A percentile compares a stretch with the other conserved stretches of the same genome.
Evolutionary conservation across 2,113 vertebrate species (phyloP).

Genomic region (Copsychus sechellarum): DNA sequence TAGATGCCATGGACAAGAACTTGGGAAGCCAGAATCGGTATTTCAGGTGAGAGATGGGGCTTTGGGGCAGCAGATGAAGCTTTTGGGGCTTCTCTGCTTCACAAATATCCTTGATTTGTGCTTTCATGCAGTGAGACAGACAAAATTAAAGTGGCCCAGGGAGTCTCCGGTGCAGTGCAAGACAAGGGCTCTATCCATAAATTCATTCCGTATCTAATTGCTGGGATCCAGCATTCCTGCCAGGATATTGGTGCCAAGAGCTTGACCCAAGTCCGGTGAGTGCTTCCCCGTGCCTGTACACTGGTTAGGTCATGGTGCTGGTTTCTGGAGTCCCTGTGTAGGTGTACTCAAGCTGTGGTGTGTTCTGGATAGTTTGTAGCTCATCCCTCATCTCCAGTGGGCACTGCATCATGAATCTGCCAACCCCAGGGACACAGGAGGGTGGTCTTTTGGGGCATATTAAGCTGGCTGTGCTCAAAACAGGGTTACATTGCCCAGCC

Average conservation of each 20-base stretch:
- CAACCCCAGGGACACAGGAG: neutral
- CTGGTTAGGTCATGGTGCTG: neutral
- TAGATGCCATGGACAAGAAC: constrained; percentile 99
- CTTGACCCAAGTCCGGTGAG: constrained; percentile 92
- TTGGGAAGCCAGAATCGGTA: constrained; percentile 95
- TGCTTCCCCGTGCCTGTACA: neutral
- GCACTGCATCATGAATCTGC: neutral
- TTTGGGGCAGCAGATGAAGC: neutral
- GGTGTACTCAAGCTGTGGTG: neutral
- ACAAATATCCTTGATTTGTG: neutral
- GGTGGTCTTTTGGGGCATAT: neutral
- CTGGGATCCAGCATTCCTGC: constrained; percentile 95
- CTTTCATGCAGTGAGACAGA: constrained; percentile 87
- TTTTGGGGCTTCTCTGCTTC: neutral
- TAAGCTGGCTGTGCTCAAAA: neutral
- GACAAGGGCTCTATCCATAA: constrained; percentile 99
- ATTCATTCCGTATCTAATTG: constrained; percentile 94
- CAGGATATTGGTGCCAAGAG: constrained; percentile 97
- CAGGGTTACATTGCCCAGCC: neutral
- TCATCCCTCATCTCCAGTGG: neutral
- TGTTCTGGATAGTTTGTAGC: neutral
- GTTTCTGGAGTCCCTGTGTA: neutral
- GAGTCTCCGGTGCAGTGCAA: constrained; percentile 94
- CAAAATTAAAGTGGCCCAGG: constrained; percentile 98
- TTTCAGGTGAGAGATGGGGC: constrained; percentile 83